Conservation (phyloP, 2,888 invertebrate genomes). For the Acanthosepion lycidas region DNA sequence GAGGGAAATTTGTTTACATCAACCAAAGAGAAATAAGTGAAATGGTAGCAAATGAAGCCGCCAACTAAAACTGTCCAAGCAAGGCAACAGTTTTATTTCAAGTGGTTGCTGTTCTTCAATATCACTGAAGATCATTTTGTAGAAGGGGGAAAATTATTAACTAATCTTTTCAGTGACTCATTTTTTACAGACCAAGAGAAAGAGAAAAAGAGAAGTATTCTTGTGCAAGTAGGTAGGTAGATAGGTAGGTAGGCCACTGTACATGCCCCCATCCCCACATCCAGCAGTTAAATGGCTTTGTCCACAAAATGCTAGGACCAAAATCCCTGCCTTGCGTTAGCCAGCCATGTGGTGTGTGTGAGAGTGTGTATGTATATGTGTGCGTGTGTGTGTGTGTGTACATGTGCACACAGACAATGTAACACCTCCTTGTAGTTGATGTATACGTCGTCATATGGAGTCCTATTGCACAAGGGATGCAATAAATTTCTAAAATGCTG, state of each 20-base stretch:
- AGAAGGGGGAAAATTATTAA: not conserved
- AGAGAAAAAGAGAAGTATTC: not conserved
- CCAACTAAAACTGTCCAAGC: conserved; percentile 17
- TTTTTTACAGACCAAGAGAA: not conserved
- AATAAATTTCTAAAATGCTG: not conserved
- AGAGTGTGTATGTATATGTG: not conserved
- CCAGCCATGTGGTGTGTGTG: not conserved
- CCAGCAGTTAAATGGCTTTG: not conserved
- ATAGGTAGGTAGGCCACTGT: not conserved
- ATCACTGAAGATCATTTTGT: no score
- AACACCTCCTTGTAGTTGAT: not conserved
- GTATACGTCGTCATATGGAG: not conserved
- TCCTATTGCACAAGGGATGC: conserved; percentile 8
- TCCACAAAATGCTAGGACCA: not conserved
- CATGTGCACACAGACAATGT: not conserved
- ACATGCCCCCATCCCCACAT: not conserved
- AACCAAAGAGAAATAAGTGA: not conserved
- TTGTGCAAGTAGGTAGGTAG: not conserved
- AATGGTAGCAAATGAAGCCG: not conserved
- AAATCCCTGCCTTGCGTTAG: not conserved
- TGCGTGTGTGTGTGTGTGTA: conserved; percentile 35
- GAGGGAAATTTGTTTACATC: not conserved
- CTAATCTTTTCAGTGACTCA: not conserved
- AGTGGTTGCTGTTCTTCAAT: not conserved
- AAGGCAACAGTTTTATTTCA: conserved; percentile 15